Conservation (phyloP, 2,888 invertebrate genomes). For the Rugalucina vietnamica region DNA sequence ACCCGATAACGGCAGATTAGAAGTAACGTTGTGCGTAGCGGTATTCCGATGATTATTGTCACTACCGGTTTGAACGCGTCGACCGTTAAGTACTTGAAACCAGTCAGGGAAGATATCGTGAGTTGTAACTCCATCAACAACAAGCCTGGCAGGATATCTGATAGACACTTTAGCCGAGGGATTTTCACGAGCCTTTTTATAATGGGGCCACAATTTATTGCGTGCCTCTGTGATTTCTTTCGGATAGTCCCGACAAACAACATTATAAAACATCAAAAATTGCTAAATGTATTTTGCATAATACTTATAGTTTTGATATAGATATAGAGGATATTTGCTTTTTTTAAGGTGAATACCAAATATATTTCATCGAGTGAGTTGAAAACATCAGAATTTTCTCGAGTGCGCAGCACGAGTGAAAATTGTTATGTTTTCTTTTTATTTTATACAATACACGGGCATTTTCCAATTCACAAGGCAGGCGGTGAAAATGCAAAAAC, state of each 20-base stretch:
- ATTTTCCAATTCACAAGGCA: too few species aligned
- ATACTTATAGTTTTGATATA: too few species aligned
- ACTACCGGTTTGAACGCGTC: not conserved
- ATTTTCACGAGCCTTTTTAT: not conserved
- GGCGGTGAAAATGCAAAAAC: too few species aligned
- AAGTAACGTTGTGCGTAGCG: not conserved
- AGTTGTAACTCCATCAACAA: not conserved
- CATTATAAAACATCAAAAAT: too few species aligned
- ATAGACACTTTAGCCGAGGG: not conserved
- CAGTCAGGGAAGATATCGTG: not conserved
- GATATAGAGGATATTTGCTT: too few species aligned
- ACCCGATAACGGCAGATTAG: not conserved
- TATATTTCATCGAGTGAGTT: too few species aligned
- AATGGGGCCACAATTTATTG: not conserved
- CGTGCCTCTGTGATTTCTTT: not conserved
- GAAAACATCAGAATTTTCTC: too few species aligned
- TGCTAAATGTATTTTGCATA: too few species aligned
- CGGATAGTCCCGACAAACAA: not conserved
- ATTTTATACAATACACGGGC: too few species aligned
- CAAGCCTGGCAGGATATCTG: not conserved
- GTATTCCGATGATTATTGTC: not conserved
- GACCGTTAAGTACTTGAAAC: not conserved
- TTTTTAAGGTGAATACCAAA: too few species aligned
- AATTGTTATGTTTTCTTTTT: too few species aligned
- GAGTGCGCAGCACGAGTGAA: too few species aligned